Evolutionary conservation across 2,113 vertebrate genomes (phyloP), one percentile per base, ranked within the genome.

Genomic region (Oophaga pumilio): DNA sequence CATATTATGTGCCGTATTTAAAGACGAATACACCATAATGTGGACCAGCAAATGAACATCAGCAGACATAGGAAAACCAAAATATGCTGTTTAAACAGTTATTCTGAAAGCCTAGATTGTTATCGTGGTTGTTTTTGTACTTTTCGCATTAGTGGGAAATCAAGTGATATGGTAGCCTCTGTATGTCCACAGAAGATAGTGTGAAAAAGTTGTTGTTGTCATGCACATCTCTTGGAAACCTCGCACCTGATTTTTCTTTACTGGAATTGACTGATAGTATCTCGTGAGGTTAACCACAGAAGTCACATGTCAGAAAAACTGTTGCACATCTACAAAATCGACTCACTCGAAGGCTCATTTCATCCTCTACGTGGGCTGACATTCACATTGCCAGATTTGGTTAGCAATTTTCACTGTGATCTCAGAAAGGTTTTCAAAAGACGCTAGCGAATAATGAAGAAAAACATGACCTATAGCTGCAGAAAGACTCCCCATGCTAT

Each of bases 181-280:
- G 68, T 88, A 57, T 57, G 57, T 83, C 80, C 59, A 62, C 80
- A 88, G 33, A 82, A 87, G 78, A 84, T 56, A 50, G 80, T 84
- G 59, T 84, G 80, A 88, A 88, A 76, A 84, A 43, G 71, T 77
- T 88, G 20, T 74, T 90, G 90, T 94, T 94, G 93, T 93, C 94
- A 94, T 93, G 92, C 90, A 88, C 91, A 91, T 86, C 84, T 91
- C 91, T 93, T 93, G 92, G 93, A 94, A 94, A 93, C 94, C 93
- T 95, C 93, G 93, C 93, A 93, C 90, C 85, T 85, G 89, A 93
- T 92, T 92, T 92, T 64, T 90, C 82, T 93, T 93, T 93, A 93
- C 90, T 93, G 93, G 93, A 93, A 92, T 91, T 87, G 84, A 88
- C 77, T 49, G 93, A 94, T 94, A 92, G 89, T 89, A 94, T 95